Conservation (phyloP, 1,140 invertebrate genomes). For the Parasteatoda tepidariorum region DNA sequence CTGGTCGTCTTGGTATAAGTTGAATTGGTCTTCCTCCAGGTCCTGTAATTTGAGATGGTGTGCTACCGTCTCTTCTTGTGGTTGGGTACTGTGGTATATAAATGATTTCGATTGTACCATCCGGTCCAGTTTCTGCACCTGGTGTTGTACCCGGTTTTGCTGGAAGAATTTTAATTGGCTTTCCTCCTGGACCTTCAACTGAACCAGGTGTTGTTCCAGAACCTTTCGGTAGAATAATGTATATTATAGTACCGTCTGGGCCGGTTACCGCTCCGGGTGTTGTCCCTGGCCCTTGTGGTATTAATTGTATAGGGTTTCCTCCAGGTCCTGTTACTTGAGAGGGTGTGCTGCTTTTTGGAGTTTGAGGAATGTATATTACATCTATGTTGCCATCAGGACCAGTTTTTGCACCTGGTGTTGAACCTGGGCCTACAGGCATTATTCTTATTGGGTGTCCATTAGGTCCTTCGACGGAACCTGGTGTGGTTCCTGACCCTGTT, state of each 20-base stretch:
- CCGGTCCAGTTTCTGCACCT: not conserved
- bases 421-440: not conserved
- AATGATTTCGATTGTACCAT: not conserved
- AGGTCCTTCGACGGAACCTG: not conserved
- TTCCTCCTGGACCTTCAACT: not conserved
- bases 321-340: not conserved
- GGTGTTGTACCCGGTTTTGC: not conserved
- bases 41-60: not conserved
- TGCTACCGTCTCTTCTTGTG: not conserved
- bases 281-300: not conserved
- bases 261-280: not conserved
- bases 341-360: not conserved
- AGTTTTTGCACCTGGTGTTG: not conserved
- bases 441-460: not conserved
- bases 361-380: not conserved
- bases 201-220: not conserved
- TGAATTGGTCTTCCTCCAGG: not conserved
- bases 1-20: not conserved
- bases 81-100: not conserved
- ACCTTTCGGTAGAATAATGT: not conserved
- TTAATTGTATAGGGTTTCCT: not conserved
- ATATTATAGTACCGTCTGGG: not conserved
- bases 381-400: not conserved
- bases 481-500: not conserved
- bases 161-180: not conserved